Percentiles rank a stretch among this genome's conserved stretches.
These are phyloP conservation scores for Catocala nupta DNA, from an alignment of 2,888 invertebrate genomes.

Conservation along the genomic window DNA sequence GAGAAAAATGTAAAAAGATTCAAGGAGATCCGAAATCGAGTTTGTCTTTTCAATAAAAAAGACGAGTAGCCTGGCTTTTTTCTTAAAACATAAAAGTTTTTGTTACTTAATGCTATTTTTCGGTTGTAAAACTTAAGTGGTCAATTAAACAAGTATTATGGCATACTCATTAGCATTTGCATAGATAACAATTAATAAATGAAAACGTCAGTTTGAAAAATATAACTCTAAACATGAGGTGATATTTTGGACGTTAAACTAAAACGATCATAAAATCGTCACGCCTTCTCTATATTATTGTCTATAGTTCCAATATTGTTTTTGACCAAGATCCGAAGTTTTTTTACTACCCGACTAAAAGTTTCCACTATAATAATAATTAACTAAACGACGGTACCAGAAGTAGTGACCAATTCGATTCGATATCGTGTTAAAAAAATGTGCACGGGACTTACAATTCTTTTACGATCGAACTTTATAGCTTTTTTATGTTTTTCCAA, in stretches of 20 bases:
- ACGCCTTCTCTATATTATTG: slow-evolving; percentile 24
- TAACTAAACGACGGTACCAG: slow-evolving; percentile 58
- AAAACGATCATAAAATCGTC: slow-evolving; percentile 25
- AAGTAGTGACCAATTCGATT: slow-evolving; percentile 53
- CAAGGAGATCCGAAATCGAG: slow-evolving; percentile 38
- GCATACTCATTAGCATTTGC: slow-evolving; percentile 1
- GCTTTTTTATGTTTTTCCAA: slow-evolving; percentile 82
- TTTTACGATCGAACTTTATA: slow-evolving; percentile 84
- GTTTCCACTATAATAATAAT: slow-evolving; percentile 58
- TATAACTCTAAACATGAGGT: slow-evolving; percentile 21
- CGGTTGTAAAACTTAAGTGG: slow-evolving; percentile 12
- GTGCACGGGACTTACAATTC: slow-evolving; percentile 73
- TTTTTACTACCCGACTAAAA: slow-evolving; percentile 51
- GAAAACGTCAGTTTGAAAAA: slow-evolving; percentile 5
- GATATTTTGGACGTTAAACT: slow-evolving; percentile 7
- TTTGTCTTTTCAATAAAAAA: slow-evolving; percentile 43
- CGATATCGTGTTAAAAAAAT: slow-evolving; percentile 67
- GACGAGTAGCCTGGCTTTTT: slow-evolving; percentile 22
- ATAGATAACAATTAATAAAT: slow-evolving; percentile 17
- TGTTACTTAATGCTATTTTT: slow-evolving; percentile 10
- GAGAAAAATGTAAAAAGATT: slow-evolving; percentile 50
- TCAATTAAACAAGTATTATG: slow-evolving; percentile 10
- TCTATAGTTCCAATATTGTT: slow-evolving; percentile 16
- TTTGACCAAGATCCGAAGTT: slow-evolving; percentile 21
- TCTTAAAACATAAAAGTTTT: slow-evolving; percentile 15